Conservation (phyloP, 2,113 vertebrate species). For the Tetrao urogallus region DNA sequence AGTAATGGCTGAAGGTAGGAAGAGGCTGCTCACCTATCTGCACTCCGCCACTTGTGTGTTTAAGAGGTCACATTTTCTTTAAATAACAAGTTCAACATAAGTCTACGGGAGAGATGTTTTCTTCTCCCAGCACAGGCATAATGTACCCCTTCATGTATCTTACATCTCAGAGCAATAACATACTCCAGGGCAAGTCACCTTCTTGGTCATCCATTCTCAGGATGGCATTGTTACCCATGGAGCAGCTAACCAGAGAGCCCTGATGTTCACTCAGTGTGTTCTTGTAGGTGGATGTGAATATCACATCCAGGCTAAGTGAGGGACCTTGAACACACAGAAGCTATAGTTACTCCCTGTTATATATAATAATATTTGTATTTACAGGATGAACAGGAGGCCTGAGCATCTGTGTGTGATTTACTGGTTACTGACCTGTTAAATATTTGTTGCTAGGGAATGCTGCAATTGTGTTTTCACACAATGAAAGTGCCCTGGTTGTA, state of each 20-base stretch:
- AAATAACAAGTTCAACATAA: neutral
- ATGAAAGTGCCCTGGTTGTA: neutral
- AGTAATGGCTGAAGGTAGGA: neutral
- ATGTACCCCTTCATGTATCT: neutral
- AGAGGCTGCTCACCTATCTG: neutral
- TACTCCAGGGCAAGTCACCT: neutral
- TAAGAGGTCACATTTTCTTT: neutral
- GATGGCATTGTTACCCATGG: neutral
- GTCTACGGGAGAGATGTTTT: neutral
- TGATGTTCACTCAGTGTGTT: neutral
- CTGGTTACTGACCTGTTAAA: neutral
- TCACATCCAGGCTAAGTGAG: neutral
- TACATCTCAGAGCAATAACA: neutral
- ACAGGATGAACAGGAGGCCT: neutral
- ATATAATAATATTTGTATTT: neutral
- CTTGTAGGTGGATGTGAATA: neutral
- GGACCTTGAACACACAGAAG: neutral
- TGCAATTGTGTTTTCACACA: neutral
- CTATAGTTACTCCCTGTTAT: neutral
- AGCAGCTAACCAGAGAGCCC: neutral
- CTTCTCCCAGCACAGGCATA: neutral
- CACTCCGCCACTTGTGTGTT: fast-evolving
- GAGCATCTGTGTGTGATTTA: neutral
- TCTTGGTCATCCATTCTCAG: neutral
- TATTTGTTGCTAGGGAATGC: neutral